phyloP scores from a whole-genome alignment of 1,140 invertebrate genomes.

The Solenopsis fugax region DNA sequence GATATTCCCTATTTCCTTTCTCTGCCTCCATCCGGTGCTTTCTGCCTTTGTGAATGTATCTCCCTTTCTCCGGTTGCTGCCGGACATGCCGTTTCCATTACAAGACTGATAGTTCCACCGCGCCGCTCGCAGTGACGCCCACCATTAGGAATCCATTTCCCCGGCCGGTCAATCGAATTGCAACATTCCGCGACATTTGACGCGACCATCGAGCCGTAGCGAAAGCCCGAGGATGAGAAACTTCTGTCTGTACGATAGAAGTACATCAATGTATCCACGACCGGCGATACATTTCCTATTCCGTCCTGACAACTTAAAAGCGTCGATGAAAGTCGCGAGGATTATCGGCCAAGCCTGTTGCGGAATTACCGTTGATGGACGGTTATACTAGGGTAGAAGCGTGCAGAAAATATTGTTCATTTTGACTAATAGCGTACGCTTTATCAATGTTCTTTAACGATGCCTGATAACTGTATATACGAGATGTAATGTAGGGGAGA shows the following conservation, averaged over 20 bases:
- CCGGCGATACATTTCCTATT: conserved; percentile 40
- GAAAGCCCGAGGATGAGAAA: conserved; percentile 59
- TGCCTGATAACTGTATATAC: background rate
- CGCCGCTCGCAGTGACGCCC: conserved; percentile 54
- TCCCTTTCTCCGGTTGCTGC: conserved; percentile 46
- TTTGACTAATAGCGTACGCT: background rate
- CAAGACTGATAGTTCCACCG: conserved; percentile 82
- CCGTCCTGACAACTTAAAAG: conserved; percentile 42
- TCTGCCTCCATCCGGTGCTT: background rate
- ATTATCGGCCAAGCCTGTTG: conserved; percentile 18
- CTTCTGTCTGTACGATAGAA: conserved; percentile 49
- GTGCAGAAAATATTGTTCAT: conserved; percentile 12
- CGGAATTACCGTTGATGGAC: conserved; percentile 18
- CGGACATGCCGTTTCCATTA: conserved; percentile 80
- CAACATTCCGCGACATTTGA: conserved; percentile 54
- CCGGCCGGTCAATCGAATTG: conserved; percentile 58
- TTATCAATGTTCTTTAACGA: background rate
- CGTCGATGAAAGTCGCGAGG: conserved; percentile 11
- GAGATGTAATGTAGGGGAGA: background rate
- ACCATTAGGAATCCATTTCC: conserved; percentile 83
- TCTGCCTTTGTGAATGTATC: conserved; percentile 50
- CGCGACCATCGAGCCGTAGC: conserved; percentile 62
- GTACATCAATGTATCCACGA: background rate
- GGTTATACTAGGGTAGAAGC: background rate
- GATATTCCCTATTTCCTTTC: conserved; percentile 10